Base-by-base conservation (phyloP, 1,140 invertebrate species). In the Hypothenemus hampei region DNA sequence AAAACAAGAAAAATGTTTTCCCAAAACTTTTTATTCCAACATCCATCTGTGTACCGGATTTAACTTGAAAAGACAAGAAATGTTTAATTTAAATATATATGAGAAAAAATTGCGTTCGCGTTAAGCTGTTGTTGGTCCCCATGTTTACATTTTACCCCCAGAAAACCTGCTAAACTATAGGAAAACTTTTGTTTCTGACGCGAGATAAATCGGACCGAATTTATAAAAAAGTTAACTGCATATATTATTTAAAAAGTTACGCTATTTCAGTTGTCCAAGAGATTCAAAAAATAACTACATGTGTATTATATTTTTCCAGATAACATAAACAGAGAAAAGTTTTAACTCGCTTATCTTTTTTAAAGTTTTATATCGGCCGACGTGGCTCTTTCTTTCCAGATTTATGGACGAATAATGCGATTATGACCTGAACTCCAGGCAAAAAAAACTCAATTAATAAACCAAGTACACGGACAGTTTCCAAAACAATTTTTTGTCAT, bases 181-280 rank as follows among this genome's bases (percentile, higher is more conserved):
- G 11, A 16, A 37, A 37, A 37, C 35, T 37, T 37, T 37, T 37
- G 35, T 37, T 37, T 37, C 16, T 37, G 35, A 37, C 35, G 16
- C 11, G 35, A 37, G 35, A 37, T 37, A 37, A 37, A 37, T 37
- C 35, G 35, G 35, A 37, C 16, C 11, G 16, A 37, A 37, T 37
- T 37, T 37, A 37, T 37, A n/a, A 37, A 37, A 37, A 37, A 37
- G 35, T 37, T 37, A 37, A 37, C 35, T 37, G 35, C 35, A n/a
- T n/a, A 37, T 37, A 37, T 37, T 37, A 37, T 37, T 37, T 6
- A 16, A 37, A 37, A 37, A 37, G 35, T 37, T 37, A 16, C 5
- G 11, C 16, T 1, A 16, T 16, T 18, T 18, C 2, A 7, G 11
- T 37, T 16, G 35, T 37, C 11, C 16, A 37, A 7, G 35, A 37